Evolutionary conservation across 2,113 vertebrate species (phyloP), one percentile per base, ranked within the genome.

Genomic region (Scortum barcoo): DNA sequence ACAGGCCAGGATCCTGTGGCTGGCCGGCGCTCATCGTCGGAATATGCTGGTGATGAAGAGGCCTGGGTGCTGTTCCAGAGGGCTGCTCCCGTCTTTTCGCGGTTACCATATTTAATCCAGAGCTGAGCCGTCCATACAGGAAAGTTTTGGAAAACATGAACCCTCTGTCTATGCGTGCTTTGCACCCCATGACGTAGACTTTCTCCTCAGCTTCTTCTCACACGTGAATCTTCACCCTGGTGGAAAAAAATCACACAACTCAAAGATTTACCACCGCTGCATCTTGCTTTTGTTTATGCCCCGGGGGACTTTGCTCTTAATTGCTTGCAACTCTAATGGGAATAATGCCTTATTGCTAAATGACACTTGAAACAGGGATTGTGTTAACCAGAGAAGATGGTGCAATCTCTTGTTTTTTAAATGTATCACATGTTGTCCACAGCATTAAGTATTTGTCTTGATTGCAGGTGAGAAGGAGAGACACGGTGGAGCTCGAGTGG

Each of bases 1-100:
- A 65, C 57, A 13, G 73, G 92, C 92, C 93, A 93, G 90, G 56
- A 91, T 88, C 88, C 89, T 69, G 86, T 22, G 86, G 90, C 80
- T 92, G 89, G 89, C 84, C 85, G 42, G 87, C 69, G 33, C 89
- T 87, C 87, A 38, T 72, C 72, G 22, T 72, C 71, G 9, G 76
- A 89, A 67, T 81, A 73, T 62, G 81, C 56, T 69, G 85, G 40
- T 81, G 88, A 88, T 86, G 86, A 82, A 74, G 83, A 85, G 83
- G 80, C 56, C 85, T 74, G 81, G 63, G 76, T 88, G 76, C 71
- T 38, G 78, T 85, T 89, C 81, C 87, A 79, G 83, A 78, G 84
- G 81, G 72, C 57, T 80, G 63, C 76, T 48, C 69, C 72, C 70
- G 38, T 72, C 78, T 72, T n/a, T n/a, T 53, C 22, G 36, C 28